phyloP scores from a whole-genome alignment of 2,797 vertebrate species.

The Toxotes lorentzi region DNA sequence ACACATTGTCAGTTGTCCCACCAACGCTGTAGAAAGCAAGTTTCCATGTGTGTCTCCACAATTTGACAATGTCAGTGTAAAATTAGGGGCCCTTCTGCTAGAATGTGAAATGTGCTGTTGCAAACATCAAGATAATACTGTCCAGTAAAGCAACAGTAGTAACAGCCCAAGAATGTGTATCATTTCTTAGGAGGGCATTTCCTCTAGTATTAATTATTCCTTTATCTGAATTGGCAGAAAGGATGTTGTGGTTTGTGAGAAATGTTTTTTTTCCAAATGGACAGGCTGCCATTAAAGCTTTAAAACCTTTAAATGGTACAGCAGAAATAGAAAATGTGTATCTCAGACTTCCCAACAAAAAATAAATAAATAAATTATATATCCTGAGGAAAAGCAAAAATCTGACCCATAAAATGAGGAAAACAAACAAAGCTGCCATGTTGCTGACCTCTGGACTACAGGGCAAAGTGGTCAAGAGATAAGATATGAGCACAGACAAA shows the following conservation, averaged over 20 bases:
- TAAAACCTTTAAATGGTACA: neutral
- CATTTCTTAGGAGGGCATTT: neutral
- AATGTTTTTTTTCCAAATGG: neutral
- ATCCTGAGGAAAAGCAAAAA: neutral
- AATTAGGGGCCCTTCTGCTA: neutral
- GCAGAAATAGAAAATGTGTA: neutral
- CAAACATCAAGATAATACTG: neutral
- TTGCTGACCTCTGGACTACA: constrained; percentile 27
- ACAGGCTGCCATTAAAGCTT: neutral
- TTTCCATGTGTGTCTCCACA: too few relatives aligned
- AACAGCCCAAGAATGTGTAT: neutral
- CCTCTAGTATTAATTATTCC: too few relatives aligned
- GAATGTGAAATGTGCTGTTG: neutral
- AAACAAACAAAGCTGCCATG: constrained; percentile 22
- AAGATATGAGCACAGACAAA: neutral
- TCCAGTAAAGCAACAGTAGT: neutral
- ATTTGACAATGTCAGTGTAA: too few relatives aligned
- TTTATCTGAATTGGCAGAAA: neutral
- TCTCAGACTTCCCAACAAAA: neutral
- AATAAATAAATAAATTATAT: neutral
- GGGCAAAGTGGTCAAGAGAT: constrained; percentile 36
- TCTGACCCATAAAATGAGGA: neutral
- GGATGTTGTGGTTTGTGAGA: neutral
- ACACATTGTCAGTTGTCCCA: neutral
- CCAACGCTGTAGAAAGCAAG: neutral